These are phyloP conservation scores for Drosophila insularis DNA, from an alignment of 1,140 invertebrate species.

Conservation along the genomic window DNA sequence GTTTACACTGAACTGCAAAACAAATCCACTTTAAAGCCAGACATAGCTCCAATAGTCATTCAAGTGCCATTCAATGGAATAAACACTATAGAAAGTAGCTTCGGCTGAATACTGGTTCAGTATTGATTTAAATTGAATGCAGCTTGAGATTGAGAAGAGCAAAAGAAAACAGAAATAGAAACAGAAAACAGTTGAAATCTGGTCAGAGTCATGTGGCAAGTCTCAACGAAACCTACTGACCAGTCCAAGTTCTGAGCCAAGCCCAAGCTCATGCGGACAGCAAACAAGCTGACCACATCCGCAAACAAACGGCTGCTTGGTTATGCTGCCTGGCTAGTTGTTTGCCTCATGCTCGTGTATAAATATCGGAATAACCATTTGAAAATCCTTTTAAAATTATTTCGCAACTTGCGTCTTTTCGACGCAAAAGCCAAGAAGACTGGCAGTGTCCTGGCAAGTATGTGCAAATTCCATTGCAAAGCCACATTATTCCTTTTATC, in stretches of 20 bases:
- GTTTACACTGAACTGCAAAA: constrained; percentile 62
- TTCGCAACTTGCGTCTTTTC: constrained; percentile 77
- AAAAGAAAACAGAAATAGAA: constrained; percentile 10
- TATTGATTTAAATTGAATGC: constrained; percentile 76
- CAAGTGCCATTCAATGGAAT: constrained; percentile 59
- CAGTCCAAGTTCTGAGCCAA: background rate
- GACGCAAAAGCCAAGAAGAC: constrained; percentile 57
- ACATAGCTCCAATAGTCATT: constrained; percentile 43
- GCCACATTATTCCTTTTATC: constrained; percentile 80
- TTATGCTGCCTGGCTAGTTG: constrained; percentile 41
- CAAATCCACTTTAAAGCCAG: constrained; percentile 57
- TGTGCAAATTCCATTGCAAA: constrained; percentile 81
- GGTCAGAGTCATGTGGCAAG: constrained; percentile 4
- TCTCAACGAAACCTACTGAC: background rate
- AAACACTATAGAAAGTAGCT: constrained; percentile 31
- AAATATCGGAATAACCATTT: constrained; percentile 77
- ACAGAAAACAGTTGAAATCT: background rate
- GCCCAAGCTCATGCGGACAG: constrained; percentile 32
- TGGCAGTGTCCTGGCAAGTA: constrained; percentile 52
- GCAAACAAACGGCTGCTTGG: constrained; percentile 59
- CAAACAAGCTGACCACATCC: constrained; percentile 73
- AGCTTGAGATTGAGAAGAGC: constrained; percentile 43
- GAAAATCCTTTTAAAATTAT: constrained; percentile 80
- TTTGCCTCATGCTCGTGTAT: constrained; percentile 62
- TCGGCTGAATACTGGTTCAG: constrained; percentile 26